Evolutionary conservation across 2,797 vertebrate genomes (phyloP), one percentile per base, ranked within the genome.

Genomic region (Gallirallus australis): DNA sequence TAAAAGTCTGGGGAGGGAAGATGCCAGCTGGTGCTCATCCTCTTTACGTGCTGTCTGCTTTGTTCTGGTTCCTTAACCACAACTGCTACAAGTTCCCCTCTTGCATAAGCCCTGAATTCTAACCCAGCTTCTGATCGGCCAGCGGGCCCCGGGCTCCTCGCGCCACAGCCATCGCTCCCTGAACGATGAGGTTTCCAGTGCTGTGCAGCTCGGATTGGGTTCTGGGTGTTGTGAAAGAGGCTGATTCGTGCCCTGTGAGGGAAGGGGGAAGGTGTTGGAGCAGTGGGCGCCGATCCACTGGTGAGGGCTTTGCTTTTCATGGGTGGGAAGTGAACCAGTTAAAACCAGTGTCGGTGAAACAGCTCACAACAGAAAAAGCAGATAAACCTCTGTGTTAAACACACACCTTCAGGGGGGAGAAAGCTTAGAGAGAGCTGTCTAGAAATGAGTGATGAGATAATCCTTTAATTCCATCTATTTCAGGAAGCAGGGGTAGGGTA

Each of bases 391-490:
- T 0, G 1, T 25, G 72, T 61, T 78, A 72, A 83, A 81, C 59
- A 45, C 2, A 2, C 23, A 57, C 80, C 91, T 94, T 66, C 82
- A 76, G 82, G 24, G 47, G 47, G 89, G 83, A 79, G 87, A 89
- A 94, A 81, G 54, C 92, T 92, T 96, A 61, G 73, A 89, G 92
- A 53, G 90, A 13, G 16, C 54, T 92, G 85, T 53, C 56, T 92
- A 57, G 68, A 73, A 63, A 69, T 88, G 39, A 80, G 83, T 78
- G 93, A 96, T 94, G 91, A 91, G 70, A 28, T 97, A 97, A 98
- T 97, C 96, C 95, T 96, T 97, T 97, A 97, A 97, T 97, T 96
- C 95, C 66, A 68, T 96, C 95, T 98, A 97, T 98, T 98, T 97
- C 81, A 82, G 97, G 97, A 97, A 97, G 92, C 86, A 54, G 89